Conservation (phyloP, 2,113 vertebrate genomes). For the Anolis carolinensis region DNA sequence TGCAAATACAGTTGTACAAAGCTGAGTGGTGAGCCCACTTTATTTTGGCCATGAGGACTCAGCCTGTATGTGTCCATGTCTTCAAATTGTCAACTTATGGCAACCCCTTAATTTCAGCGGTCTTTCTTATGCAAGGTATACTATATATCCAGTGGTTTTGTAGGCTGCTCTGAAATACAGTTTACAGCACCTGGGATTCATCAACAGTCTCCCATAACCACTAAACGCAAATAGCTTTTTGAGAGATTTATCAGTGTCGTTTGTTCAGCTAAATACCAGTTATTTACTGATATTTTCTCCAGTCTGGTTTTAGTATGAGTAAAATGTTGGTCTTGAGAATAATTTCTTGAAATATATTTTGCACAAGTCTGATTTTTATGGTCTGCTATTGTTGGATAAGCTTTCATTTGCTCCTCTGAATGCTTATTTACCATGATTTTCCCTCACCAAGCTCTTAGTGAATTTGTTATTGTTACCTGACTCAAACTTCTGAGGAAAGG, state of each 20-base stretch:
- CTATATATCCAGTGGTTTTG: no score
- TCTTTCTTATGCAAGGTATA: no score
- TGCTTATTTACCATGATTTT: neutral
- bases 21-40: no score
- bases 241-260: neutral
- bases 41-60: no score
- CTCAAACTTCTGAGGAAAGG: neutral
- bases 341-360: neutral
- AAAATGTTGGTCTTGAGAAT: neutral
- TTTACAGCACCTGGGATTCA: no score
- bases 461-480: neutral
- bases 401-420: neutral
- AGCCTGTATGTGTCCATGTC: no score
- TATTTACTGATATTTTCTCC: neutral
- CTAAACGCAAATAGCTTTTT: neutral
- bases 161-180: no score
- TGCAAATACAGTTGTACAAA: no score
- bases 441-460: neutral
- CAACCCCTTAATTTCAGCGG: no score
- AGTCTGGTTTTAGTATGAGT: neutral
- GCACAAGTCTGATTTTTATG: neutral
- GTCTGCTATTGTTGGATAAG: neutral
- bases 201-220: no score
- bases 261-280: neutral
- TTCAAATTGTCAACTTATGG: no score